Base-by-base conservation (phyloP, 2,113 vertebrate species). In the Serinus canaria region DNA sequence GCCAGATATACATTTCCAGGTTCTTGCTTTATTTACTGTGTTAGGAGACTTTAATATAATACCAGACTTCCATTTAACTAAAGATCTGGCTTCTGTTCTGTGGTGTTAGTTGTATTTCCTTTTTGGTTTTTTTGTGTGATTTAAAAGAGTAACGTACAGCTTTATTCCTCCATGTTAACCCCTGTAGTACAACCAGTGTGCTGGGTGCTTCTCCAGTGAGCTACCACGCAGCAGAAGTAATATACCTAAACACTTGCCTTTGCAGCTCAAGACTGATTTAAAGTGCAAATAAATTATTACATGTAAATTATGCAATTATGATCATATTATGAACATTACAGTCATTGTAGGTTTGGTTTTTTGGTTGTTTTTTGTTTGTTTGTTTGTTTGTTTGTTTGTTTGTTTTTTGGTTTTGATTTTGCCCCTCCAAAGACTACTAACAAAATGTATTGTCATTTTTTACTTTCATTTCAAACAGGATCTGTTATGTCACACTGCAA, bases 351-450 rank as follows among this genome's bases (percentile, higher is more conserved):
- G 19, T 60, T 33, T 59, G 13, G 19, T 60, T 9, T 11, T 49
- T 23, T 72, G 2, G 0, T 22, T 8, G 39, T 41, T 41, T 43
- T 43, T 43, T 16, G 6, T 59, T 35, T 35, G 59, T 35, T 35
- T 19, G 64, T 56, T 52, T 0, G 0, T 39, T 39, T 39, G 39
- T n/a, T n/a, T n/a, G n/a, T n/a, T n/a, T 41, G 15, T 43, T 16
- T 43, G 50, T 28, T 62, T 67, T 35, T 35, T 19, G 22, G n/a
- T 56, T 91, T 75, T 64, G 7, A 28, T 68, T 56, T 52, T 0
- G 0, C 23, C 28, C 16, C 0, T 7, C 14, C 9, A 6, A 18
- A 70, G 64, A 33, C n/a, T 78, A 28, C 13, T 12, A n/a, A 11
- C 15, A 12, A 82, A 52, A 50, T 73, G 0, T 56, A 25, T 18